A percentile compares a stretch with the other conserved stretches of the same genome.
Evolutionary conservation across 2,888 invertebrate genomes (phyloP).

Genomic region (Chaetoderma sp.): DNA sequence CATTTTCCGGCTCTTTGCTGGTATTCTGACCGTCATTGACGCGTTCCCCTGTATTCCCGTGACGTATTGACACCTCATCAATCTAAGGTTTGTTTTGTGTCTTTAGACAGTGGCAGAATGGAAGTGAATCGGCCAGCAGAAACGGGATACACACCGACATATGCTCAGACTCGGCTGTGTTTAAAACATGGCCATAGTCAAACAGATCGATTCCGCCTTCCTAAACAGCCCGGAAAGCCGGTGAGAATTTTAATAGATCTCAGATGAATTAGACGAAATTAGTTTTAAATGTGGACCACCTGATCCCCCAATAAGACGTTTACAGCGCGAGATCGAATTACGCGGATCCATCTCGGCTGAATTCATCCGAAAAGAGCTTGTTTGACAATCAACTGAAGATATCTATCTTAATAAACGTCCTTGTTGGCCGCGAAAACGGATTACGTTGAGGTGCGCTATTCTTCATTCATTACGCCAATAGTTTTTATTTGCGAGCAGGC

Average conservation of each 20-base stretch:
- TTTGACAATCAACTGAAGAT: neutral
- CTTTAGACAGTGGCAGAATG: neutral
- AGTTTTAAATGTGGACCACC: conserved; percentile 17
- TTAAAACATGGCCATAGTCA: neutral
- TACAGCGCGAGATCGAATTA: conserved; percentile 3
- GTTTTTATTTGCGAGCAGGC: conserved; percentile 7
- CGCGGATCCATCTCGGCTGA: neutral
- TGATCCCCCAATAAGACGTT: conserved; percentile 14
- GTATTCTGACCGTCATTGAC: too few relatives aligned
- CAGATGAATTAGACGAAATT: conserved; percentile 24
- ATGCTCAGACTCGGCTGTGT: neutral
- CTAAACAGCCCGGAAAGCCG: conserved; percentile 9
- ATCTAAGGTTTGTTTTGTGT: neutral
- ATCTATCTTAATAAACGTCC: conserved; percentile 15
- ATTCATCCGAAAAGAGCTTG: conserved; percentile 6
- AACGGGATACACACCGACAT: conserved; percentile 1
- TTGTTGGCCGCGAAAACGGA: conserved; percentile 4
- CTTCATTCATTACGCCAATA: conserved; percentile 10
- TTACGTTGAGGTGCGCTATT: conserved; percentile 6
- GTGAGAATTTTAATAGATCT: conserved; percentile 11
- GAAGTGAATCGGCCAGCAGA: neutral
- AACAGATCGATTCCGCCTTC: conserved; percentile 1
- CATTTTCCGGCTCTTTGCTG: too few relatives aligned
- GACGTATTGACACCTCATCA: conserved; percentile 9
- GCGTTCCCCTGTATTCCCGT: too few relatives aligned